Evolutionary conservation across 2,797 vertebrate species (phyloP).

Genomic region (Anguilla anguilla): DNA sequence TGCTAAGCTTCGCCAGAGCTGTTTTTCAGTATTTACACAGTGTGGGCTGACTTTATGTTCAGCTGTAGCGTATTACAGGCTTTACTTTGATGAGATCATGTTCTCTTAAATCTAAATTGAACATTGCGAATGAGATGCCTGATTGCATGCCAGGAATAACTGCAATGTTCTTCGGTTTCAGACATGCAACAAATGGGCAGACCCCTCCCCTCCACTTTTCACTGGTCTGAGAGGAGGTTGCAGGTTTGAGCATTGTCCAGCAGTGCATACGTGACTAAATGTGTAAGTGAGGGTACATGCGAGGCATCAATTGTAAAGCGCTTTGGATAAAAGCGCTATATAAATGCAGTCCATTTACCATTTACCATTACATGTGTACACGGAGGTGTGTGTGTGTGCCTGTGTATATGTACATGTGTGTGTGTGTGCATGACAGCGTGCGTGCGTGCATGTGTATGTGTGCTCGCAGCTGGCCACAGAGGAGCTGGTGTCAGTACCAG

Average conservation of each 20-base stretch:
- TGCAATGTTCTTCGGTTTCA: too few relatives aligned
- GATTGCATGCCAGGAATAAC: neutral
- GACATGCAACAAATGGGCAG: neutral
- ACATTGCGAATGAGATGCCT: neutral
- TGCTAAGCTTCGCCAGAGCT: neutral
- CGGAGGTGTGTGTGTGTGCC: neutral
- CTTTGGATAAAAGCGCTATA: too few relatives aligned
- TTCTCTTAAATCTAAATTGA: constrained; percentile 4
- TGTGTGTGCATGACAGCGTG: neutral
- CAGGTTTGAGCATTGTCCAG: neutral
- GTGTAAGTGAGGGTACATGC: neutral
- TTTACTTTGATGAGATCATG: neutral
- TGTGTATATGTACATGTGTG: neutral
- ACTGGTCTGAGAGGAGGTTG: neutral
- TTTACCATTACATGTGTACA: too few relatives aligned
- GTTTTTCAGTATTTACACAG: neutral
- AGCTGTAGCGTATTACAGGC: neutral
- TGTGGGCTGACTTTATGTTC: neutral
- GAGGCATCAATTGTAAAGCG: too few relatives aligned
- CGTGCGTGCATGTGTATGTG: neutral
- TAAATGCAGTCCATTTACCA: too few relatives aligned
- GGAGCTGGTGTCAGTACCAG: neutral
- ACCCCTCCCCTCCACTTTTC: neutral
- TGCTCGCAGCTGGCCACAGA: constrained; percentile 3
- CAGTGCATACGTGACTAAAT: neutral